Conservation (phyloP, 2,113 vertebrate species). For the Anarhynchus alexandrinus region DNA sequence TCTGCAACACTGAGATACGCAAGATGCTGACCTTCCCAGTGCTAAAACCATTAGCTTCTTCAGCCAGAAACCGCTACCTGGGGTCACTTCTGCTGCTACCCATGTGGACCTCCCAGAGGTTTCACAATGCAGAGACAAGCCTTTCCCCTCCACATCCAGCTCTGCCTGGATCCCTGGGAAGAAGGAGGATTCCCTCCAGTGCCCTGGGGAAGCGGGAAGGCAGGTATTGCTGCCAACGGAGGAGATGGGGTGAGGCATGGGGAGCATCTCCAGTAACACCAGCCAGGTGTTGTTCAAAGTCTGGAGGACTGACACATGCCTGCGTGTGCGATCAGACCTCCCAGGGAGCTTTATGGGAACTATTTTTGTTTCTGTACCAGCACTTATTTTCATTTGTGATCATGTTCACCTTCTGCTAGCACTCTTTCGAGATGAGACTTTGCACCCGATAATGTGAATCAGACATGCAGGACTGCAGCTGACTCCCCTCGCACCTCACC, state of each 20-base stretch:
- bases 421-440: background rate
- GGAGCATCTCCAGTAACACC: background rate
- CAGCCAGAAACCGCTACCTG: background rate
- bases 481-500: background rate
- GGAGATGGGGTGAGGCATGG: background rate
- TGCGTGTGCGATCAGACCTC: background rate
- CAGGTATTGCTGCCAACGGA: accelerated
- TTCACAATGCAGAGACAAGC: accelerated
- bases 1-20: background rate
- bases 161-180: background rate
- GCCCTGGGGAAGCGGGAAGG: background rate
- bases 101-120: accelerated
- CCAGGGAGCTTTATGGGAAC: background rate
- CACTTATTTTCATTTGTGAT: background rate
- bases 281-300: accelerated
- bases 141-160: background rate
- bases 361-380: background rate
- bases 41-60: background rate
- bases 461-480: background rate
- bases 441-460: background rate
- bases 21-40: background rate
- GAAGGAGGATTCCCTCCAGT: background rate
- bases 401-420: background rate
- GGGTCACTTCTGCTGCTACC: background rate
- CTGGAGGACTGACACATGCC: background rate